Conservation (phyloP, 2,888 invertebrate species). For the Neocrepidodera transversa region DNA sequence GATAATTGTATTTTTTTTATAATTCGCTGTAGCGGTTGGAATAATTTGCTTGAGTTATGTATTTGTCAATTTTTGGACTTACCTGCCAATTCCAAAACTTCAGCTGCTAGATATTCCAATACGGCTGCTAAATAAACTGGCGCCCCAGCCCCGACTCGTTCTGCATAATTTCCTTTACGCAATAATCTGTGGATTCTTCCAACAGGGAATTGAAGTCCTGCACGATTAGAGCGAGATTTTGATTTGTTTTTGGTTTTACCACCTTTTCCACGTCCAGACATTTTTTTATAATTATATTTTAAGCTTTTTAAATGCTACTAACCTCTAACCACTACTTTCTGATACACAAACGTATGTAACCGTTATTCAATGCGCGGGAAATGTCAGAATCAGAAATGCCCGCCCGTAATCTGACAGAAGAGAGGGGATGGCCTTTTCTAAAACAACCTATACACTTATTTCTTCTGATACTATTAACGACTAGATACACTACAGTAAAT, state of each 20-base stretch:
- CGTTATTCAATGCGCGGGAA: no score
- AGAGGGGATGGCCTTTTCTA: no score
- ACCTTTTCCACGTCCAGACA: slow-evolving; percentile 61
- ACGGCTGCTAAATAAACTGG: slow-evolving; percentile 67
- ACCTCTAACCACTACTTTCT: no score
- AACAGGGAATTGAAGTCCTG: slow-evolving; percentile 69
- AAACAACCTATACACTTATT: no score
- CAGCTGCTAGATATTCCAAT: slow-evolving; percentile 73
- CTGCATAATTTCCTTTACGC: slow-evolving; percentile 69
- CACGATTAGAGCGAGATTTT: slow-evolving; percentile 64
- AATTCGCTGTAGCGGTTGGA: background rate
- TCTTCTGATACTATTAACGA: no score
- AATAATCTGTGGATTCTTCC: slow-evolving; percentile 68
- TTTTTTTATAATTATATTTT: no score
- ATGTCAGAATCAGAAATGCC: no score
- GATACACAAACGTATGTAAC: no score
- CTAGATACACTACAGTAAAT: no score
- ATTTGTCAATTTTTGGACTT: background rate
- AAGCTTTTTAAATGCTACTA: no score
- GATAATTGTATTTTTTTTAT: background rate
- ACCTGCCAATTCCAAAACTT: slow-evolving; percentile 72
- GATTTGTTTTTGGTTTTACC: slow-evolving; percentile 60
- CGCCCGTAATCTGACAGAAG: no score
- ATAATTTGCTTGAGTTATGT: background rate
- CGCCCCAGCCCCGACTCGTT: slow-evolving; percentile 65